Evolutionary conservation across 2,797 vertebrate species (phyloP).

Genomic region (Cottoperca gobio): DNA sequence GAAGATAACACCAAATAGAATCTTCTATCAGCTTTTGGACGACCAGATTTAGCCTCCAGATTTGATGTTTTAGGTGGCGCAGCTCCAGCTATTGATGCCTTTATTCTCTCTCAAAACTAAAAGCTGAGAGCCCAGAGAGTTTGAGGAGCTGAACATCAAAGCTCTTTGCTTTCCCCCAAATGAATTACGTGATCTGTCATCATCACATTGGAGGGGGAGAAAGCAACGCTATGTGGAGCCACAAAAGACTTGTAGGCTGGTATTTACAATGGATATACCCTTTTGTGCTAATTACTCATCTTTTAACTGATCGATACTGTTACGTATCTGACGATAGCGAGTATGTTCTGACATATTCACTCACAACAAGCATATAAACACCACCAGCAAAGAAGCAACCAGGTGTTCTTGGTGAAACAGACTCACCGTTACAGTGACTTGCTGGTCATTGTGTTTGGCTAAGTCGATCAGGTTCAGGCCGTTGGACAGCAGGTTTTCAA

Average conservation of each 20-base stretch:
- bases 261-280: not conserved
- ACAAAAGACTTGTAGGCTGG: not conserved
- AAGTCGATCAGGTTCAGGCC: conserved; percentile 87
- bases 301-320: not conserved
- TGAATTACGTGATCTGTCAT: conserved; percentile 28
- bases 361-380: not conserved
- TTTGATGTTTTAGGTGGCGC: conserved; percentile 17
- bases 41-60: conserved; percentile 5
- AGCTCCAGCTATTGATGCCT: conserved; percentile 21
- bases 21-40: not conserved
- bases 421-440: conserved; percentile 84
- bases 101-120: conserved; percentile 14
- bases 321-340: not conserved
- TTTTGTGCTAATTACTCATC: not conserved
- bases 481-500: conserved; percentile 93
- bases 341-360: not conserved
- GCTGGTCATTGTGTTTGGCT: conserved; percentile 81
- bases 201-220: not conserved
- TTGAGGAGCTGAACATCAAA: conserved; percentile 38
- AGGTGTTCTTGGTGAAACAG: not conserved
- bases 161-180: not conserved
- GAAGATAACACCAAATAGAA: not conserved
- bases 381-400: not conserved
- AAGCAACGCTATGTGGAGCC: not conserved
- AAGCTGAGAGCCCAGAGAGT: conserved; percentile 24